These are phyloP conservation scores for Deroplatys truncata DNA, from an alignment of 2,888 invertebrate genomes.

Conservation along the genomic window DNA sequence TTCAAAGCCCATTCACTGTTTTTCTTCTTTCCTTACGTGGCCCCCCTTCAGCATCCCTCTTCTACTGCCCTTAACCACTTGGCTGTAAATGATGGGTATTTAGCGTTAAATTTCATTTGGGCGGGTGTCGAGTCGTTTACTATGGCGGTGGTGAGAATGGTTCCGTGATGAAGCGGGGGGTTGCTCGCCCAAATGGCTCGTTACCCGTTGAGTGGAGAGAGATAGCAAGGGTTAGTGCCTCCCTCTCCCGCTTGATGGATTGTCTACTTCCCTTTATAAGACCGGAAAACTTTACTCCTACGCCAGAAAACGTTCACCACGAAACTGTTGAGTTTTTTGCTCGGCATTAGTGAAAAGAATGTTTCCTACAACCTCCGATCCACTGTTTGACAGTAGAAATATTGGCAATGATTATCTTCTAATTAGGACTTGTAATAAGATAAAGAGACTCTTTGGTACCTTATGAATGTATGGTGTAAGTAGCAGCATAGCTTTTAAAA, in stretches of 20 bases:
- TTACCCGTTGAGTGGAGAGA: slow-evolving; percentile 12
- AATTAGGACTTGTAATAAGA: too few relatives aligned
- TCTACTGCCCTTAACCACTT: slow-evolving; percentile 20
- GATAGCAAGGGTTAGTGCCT: background rate
- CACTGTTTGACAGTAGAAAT: too few relatives aligned
- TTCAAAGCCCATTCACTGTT: slow-evolving; percentile 17
- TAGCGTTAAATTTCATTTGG: slow-evolving; percentile 33
- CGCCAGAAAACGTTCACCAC: background rate
- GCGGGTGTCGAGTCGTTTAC: slow-evolving; percentile 19
- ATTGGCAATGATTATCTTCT: too few relatives aligned
- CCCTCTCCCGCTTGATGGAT: background rate
- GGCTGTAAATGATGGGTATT: slow-evolving; percentile 32
- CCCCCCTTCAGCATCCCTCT: background rate
- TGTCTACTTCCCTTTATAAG: background rate
- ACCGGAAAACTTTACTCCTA: background rate
- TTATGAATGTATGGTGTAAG: too few relatives aligned
- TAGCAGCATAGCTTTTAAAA: too few relatives aligned
- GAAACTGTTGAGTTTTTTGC: background rate
- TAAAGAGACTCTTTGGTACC: too few relatives aligned
- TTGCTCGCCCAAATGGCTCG: slow-evolving; percentile 21
- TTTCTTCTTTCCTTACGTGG: slow-evolving; percentile 8
- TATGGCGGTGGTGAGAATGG: slow-evolving; percentile 10
- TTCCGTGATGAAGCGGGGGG: background rate
- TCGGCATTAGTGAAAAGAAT: background rate
- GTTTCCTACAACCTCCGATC: background rate